Conservation (phyloP, 2,888 invertebrate genomes). For the Ectemnius lituratus region DNA sequence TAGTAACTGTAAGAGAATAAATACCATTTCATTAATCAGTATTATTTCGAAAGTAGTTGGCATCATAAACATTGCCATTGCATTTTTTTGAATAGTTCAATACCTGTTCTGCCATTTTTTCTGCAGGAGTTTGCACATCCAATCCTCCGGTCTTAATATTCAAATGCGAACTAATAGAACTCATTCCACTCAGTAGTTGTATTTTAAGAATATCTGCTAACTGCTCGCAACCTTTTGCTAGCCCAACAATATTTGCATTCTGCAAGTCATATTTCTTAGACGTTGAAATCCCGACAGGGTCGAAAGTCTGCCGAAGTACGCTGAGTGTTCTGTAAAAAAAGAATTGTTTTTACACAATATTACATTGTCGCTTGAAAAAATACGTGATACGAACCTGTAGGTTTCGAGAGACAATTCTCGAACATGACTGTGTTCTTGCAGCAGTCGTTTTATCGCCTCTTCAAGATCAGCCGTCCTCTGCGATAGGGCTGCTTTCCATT, state of each 20-base stretch:
- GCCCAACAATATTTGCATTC: constrained; percentile 83
- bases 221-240: constrained; percentile 82
- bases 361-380: background rate
- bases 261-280: constrained; percentile 76
- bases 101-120: constrained; percentile 82
- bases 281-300: constrained; percentile 78
- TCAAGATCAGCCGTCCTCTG: constrained; percentile 85
- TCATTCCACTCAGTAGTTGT: constrained; percentile 76
- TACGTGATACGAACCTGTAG: constrained; percentile 79
- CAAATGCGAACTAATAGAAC: constrained; percentile 64
- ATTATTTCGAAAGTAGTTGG: background rate
- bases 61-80: background rate
- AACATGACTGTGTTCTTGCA: constrained; percentile 85
- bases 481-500: constrained; percentile 89
- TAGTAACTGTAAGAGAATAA: constrained; percentile 66
- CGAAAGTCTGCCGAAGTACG: constrained; percentile 79
- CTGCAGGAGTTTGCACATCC: constrained; percentile 80
- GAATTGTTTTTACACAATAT: background rate
- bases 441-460: constrained; percentile 83
- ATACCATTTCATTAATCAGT: background rate
- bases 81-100: background rate
- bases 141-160: constrained; percentile 72
- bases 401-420: constrained; percentile 83
- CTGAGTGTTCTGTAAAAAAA: constrained; percentile 74
- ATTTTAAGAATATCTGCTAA: constrained; percentile 82